A percentile compares a stretch with the other conserved stretches of the same genome.
Evolutionary conservation across 2,113 vertebrate species (phyloP).

Genomic region (Scalopus aquaticus): DNA sequence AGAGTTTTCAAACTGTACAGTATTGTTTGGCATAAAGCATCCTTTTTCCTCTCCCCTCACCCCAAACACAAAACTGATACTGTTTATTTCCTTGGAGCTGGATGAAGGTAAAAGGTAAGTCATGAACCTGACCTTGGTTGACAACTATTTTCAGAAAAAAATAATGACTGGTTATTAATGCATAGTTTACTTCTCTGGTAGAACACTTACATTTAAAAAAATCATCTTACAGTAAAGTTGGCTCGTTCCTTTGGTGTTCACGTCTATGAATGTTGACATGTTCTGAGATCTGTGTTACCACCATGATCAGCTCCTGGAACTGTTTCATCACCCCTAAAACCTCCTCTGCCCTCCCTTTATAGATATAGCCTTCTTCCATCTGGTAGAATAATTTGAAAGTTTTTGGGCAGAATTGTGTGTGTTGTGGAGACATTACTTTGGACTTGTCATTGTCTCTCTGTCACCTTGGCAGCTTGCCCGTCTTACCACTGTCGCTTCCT

Average conservation of each 20-base stretch:
- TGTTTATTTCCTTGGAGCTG: neutral
- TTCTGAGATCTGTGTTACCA: neutral
- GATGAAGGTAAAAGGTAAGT: neutral
- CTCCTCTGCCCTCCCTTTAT: no score
- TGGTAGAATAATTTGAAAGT: neutral
- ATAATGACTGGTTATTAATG: neutral
- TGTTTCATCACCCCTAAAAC: neutral
- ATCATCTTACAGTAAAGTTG: neutral
- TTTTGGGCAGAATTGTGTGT: neutral
- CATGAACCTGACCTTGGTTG: neutral
- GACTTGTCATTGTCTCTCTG: neutral
- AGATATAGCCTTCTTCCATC: neutral
- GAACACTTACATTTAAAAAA: neutral
- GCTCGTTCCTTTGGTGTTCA: neutral
- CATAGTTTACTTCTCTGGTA: conserved; percentile 8
- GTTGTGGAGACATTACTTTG: neutral
- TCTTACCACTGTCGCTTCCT: neutral
- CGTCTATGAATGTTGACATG: neutral
- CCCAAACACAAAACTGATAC: neutral
- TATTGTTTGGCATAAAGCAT: conserved; percentile 26
- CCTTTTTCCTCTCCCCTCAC: neutral
- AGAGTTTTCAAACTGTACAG: conserved; percentile 31
- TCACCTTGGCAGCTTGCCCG: neutral
- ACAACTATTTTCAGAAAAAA: conserved; percentile 44
- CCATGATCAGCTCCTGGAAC: neutral